Conservation (phyloP, 2,797 vertebrate genomes). For the Selene dorsalis region DNA sequence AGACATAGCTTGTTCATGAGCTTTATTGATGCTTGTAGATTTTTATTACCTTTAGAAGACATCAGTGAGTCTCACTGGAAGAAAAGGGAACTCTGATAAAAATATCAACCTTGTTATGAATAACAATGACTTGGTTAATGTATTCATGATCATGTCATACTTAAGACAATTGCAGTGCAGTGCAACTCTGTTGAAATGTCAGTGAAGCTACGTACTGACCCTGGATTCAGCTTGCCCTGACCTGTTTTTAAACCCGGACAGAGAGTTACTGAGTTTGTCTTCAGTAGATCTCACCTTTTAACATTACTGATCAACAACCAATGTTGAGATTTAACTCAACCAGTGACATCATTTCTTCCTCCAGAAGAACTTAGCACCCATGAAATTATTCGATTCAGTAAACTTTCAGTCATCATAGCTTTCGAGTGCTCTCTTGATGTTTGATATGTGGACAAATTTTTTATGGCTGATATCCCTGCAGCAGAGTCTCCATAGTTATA, state of each 20-base stretch:
- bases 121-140: not conserved
- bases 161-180: not conserved
- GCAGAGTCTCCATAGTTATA: conserved; percentile 7
- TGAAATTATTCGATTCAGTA: conserved; percentile 15
- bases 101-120: not conserved
- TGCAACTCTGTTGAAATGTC: not conserved
- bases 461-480: conserved; percentile 18
- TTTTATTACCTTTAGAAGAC: not conserved
- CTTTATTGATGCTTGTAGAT: not conserved
- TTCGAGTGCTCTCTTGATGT: not conserved
- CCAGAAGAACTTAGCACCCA: not conserved
- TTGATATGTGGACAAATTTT: conserved; percentile 10
- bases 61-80: not conserved
- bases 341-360: not conserved
- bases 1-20: not conserved
- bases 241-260: not conserved
- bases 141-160: not conserved
- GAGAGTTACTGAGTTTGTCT: not conserved
- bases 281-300: not conserved
- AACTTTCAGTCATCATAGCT: not conserved
- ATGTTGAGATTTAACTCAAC: conserved; percentile 4
- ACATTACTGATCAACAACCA: not conserved
- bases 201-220: not conserved
- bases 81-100: not conserved
- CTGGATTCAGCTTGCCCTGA: not conserved